These are phyloP conservation scores for Teinopalpus imperialis DNA, from an alignment of 2,888 invertebrate species.

Conservation along the genomic window DNA sequence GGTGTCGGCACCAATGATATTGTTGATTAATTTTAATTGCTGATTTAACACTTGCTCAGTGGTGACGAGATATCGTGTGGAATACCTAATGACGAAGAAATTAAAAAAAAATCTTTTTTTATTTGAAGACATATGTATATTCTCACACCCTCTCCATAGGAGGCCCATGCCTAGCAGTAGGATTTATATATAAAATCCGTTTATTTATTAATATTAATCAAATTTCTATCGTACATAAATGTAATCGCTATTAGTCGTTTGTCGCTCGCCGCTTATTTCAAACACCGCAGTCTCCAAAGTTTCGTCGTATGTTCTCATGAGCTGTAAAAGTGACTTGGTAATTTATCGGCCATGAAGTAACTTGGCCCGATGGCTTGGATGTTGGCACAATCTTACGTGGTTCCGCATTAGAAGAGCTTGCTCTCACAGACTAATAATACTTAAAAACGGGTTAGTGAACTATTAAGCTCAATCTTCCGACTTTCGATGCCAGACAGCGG, in stretches of 20 bases:
- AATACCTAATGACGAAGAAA: no score
- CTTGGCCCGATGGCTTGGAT: constrained; percentile 53
- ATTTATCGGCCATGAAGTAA: constrained; percentile 75
- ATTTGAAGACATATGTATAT: no score
- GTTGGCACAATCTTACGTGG: constrained; percentile 63
- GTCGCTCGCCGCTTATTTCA: constrained; percentile 28
- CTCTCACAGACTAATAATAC: constrained; percentile 22
- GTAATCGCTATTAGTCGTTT: not conserved
- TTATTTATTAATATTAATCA: no score
- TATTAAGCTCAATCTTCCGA: constrained; percentile 8
- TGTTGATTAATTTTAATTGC: no score
- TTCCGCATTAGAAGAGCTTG: constrained; percentile 33
- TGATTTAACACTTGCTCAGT: no score
- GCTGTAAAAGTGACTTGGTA: constrained; percentile 77
- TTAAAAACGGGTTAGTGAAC: constrained; percentile 20
- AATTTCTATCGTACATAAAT: no score
- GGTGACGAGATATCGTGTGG: no score
- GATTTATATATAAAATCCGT: no score
- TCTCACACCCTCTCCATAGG: no score
- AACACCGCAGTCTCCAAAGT: constrained; percentile 45
- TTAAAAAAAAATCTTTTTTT: no score
- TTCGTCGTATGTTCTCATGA: constrained; percentile 67
- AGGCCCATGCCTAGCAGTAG: no score
- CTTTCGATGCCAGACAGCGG: constrained; percentile 23
- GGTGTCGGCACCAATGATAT: no score